phyloP scores from a whole-genome alignment of 2,888 invertebrate species.

The Ptychoptera contaminata region DNA sequence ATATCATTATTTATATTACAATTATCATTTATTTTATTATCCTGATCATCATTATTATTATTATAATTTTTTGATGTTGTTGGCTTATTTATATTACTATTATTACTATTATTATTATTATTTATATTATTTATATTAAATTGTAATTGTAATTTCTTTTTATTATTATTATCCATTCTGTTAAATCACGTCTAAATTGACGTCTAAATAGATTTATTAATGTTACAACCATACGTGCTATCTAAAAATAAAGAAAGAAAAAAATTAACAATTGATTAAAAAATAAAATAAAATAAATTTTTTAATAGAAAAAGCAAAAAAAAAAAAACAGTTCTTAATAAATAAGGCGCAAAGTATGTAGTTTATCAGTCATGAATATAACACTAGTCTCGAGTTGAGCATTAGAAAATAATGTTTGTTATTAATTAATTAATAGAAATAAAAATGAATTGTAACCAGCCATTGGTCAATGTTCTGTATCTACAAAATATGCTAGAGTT shows the following conservation, averaged over 20 bases:
- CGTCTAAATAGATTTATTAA: slow-evolving; percentile 15
- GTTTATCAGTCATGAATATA: no score
- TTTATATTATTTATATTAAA: slow-evolving; percentile 3
- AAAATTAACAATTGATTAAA: no score
- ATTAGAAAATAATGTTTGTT: no score
- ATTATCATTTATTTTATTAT: not conserved
- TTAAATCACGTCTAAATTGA: slow-evolving; percentile 31
- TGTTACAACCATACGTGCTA: slow-evolving; percentile 15
- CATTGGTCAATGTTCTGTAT: no score
- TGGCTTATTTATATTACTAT: not conserved
- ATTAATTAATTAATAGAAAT: no score
- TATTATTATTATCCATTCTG: slow-evolving; percentile 25
- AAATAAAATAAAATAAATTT: no score
- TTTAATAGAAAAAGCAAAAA: no score
- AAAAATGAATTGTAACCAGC: no score
- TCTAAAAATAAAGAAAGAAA: slow-evolving; percentile 9
- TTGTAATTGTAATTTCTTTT: not conserved
- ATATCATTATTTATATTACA: not conserved
- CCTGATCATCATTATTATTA: not conserved
- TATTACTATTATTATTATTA: not conserved
- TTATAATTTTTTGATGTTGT: not conserved
- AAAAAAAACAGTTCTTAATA: no score
- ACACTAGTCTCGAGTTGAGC: no score
- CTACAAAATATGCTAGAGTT: no score
- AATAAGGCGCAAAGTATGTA: no score